Evolutionary conservation across 2,888 invertebrate genomes (phyloP), one percentile per base, ranked within the genome.

Genomic region (Hydrotaea diabolus): DNA sequence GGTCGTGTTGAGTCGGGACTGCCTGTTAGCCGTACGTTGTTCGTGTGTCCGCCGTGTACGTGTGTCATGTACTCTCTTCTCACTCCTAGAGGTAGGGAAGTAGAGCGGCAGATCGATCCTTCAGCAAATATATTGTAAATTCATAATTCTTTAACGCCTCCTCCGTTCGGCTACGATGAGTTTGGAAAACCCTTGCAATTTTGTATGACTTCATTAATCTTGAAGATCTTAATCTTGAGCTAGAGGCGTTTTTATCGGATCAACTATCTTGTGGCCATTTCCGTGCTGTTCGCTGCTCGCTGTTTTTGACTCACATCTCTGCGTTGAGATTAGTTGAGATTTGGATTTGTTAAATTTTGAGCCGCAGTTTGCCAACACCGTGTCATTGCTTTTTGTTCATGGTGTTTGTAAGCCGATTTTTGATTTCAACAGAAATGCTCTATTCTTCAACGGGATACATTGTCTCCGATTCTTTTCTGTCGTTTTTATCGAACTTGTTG

Each of bases 81-180:
- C 76, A 15, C 26, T 76, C 39, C 53, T 31, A n/a, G 57, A 17
- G 1, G 39, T 23, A 7, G 21, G 11, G 43, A 55, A 64, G 8
- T 13, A 55, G 46, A 39, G 72, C 23, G 55, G 69, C 43, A 69
- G 36, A 57, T 4, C 71, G 57, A 80, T 83, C 71, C 77, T 73
- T 64, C 55, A 69, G 80, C 76, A 89, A 89, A 89, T 89, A 89
- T 88, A 89, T 89, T 90, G 87, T 89, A 89, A 90, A 87, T 89
- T 88, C 89, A 88, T 89, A 88, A 88, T 87, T 85, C 89, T 85
- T 89, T 87, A 81, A 90, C 90, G 90, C 90, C 90, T 86, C 77
- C 82, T 77, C 75, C 36, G 76, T 87, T 79, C 80, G 69, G 64
- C n/a, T 75, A 80, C 74, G 53, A 39, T n/a, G 17, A 0, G 36